phyloP scores from a whole-genome alignment of 2,888 invertebrate species.

The Eudasyphora cyanicolor region DNA sequence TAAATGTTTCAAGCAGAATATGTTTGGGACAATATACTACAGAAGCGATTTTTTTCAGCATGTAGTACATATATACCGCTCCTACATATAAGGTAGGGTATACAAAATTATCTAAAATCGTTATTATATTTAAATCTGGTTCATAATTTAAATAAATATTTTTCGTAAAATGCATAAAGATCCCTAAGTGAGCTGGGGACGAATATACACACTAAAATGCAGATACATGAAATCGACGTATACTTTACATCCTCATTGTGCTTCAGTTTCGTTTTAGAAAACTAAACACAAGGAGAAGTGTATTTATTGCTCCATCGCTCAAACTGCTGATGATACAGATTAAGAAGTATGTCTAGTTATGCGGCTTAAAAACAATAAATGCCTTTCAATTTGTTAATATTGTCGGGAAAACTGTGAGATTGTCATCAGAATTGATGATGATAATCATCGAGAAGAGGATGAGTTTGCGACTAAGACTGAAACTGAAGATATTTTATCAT shows the following conservation, averaged over 20 bases:
- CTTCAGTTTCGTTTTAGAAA: neutral
- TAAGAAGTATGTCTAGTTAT: neutral
- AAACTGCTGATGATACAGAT: slow-evolving; percentile 18
- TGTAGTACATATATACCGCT: too few species aligned
- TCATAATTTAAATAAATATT: too few species aligned
- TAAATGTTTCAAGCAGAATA: too few species aligned
- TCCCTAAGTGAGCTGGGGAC: too few species aligned
- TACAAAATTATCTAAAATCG: too few species aligned
- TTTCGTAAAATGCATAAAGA: too few species aligned
- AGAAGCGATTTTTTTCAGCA: too few species aligned
- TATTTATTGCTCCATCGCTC: neutral
- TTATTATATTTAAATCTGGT: too few species aligned
- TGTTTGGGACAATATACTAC: too few species aligned
- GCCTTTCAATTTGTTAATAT: slow-evolving; percentile 38
- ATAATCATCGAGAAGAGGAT: neutral
- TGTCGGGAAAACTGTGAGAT: slow-evolving; percentile 14
- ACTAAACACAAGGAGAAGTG: neutral
- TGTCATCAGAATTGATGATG: slow-evolving; percentile 18
- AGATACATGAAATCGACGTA: neutral
- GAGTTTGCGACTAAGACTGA: neutral
- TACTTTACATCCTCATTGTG: too few species aligned
- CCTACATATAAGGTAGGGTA: too few species aligned
- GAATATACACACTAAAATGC: too few species aligned
- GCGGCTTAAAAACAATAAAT: slow-evolving; percentile 21
- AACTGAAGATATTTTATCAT: neutral